Conservation (phyloP, 2,113 vertebrate species). For the Dendropsophus ebraccatus region DNA sequence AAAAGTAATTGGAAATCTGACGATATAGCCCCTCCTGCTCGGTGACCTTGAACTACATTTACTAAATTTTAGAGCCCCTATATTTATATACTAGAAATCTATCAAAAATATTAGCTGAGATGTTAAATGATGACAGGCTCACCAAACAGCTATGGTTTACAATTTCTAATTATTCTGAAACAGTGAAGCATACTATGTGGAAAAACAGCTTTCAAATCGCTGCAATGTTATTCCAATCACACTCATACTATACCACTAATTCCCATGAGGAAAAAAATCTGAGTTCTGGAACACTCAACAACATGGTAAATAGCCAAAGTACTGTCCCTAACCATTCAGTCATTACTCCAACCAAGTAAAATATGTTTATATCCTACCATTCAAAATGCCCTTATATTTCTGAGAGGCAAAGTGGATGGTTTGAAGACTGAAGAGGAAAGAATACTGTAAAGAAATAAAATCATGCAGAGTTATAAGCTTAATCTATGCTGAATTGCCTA, state of each 20-base stretch:
- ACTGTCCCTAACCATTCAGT: not conserved
- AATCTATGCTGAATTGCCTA: no score
- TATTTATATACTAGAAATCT: not conserved
- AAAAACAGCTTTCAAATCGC: not conserved
- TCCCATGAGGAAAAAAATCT: not conserved
- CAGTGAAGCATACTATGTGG: not conserved
- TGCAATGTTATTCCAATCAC: not conserved
- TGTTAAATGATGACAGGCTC: slow-evolving; percentile 15
- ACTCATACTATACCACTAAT: not conserved
- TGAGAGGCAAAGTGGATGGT: no score
- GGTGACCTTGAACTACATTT: slow-evolving; percentile 22
- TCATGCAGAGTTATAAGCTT: no score
- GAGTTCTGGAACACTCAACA: not conserved
- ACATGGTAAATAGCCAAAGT: not conserved
- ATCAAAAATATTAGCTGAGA: slow-evolving; percentile 34
- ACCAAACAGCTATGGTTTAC: slow-evolving; percentile 7
- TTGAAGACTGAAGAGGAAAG: no score
- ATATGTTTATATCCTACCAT: not conserved
- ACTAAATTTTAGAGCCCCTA: not conserved
- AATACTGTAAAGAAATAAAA: no score
- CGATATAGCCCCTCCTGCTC: slow-evolving; percentile 2
- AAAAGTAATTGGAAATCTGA: slow-evolving; percentile 31
- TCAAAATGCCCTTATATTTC: no score
- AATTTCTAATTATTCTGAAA: not conserved
- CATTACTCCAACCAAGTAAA: not conserved